Evolutionary conservation across 2,888 invertebrate genomes (phyloP).

Genomic region (Byasa hedistus): DNA sequence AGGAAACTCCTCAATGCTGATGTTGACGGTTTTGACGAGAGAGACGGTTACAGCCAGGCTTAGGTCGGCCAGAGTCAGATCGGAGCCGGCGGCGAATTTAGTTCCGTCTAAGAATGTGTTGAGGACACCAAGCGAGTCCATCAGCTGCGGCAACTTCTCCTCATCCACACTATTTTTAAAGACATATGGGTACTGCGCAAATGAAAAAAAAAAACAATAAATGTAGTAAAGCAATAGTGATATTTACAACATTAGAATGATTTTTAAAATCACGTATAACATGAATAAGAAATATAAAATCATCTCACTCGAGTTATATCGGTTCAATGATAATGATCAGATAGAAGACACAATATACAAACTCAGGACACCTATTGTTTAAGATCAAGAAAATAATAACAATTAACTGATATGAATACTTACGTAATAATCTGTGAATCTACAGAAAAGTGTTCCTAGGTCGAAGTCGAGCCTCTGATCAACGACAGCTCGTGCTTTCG

Average conservation of each 20-base stretch:
- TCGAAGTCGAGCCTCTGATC: slow-evolving; percentile 90
- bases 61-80: slow-evolving; percentile 84
- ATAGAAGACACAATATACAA: too few species aligned
- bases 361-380: too few species aligned
- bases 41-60: slow-evolving; percentile 20
- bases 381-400: too few species aligned
- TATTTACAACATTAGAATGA: too few species aligned
- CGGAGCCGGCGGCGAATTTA: slow-evolving; percentile 82
- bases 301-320: too few species aligned
- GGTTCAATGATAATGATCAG: too few species aligned
- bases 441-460: slow-evolving; percentile 83
- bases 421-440: slow-evolving; percentile 84
- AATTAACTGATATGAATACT: slow-evolving; percentile 48
- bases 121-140: slow-evolving; percentile 80
- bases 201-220: background rate
- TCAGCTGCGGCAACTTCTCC: slow-evolving; percentile 80
- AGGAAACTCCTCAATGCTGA: slow-evolving; percentile 8
- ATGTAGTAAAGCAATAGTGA: too few species aligned
- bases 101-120: slow-evolving; percentile 81
- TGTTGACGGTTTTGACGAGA: slow-evolving; percentile 2
- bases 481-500: slow-evolving; percentile 84
- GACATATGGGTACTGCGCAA: slow-evolving; percentile 79
- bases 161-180: slow-evolving; percentile 81
- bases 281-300: too few species aligned
- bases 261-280: too few species aligned